Evolutionary conservation across 2,797 vertebrate genomes (phyloP).

Genomic region (Otus scops): DNA sequence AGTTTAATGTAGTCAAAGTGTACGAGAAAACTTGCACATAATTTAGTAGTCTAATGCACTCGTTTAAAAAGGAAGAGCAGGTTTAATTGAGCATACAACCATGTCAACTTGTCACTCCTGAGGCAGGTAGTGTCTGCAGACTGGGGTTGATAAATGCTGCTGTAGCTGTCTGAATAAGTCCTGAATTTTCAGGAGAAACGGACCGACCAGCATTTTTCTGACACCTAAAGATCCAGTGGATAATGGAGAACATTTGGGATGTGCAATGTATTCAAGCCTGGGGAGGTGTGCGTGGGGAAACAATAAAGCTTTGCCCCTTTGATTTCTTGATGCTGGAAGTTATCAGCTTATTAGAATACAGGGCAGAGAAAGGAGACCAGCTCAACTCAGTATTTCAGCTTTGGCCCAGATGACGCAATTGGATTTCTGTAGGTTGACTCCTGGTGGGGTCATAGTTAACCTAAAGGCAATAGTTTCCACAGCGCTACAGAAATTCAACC

Average conservation of each 20-base stretch:
- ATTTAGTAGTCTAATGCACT: constrained; percentile 72
- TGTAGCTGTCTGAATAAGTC: constrained; percentile 1
- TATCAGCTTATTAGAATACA: not conserved
- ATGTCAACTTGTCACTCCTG: constrained; percentile 69
- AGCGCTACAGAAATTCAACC: not conserved
- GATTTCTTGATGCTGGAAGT: not conserved
- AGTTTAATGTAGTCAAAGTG: constrained; percentile 63
- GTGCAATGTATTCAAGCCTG: not conserved
- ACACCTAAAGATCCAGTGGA: not conserved
- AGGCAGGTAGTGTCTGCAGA: constrained; percentile 44
- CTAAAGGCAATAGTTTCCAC: not conserved
- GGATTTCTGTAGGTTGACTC: not conserved
- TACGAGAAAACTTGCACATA: constrained; percentile 61
- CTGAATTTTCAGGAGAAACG: not conserved
- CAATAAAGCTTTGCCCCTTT: not conserved
- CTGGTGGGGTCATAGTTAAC: not conserved
- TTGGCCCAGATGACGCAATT: not conserved
- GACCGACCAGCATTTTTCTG: not conserved
- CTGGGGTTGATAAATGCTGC: constrained; percentile 9
- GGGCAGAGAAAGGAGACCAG: not conserved
- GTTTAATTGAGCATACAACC: constrained; percentile 76
- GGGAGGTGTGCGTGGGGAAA: not conserved
- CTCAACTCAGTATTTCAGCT: not conserved
- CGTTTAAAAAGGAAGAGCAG: constrained; percentile 61
- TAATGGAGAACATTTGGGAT: not conserved